Percentiles rank a stretch among this genome's conserved stretches.
phyloP scores from a whole-genome alignment of 2,888 invertebrate genomes.

The Caenorhabditis becei region DNA sequence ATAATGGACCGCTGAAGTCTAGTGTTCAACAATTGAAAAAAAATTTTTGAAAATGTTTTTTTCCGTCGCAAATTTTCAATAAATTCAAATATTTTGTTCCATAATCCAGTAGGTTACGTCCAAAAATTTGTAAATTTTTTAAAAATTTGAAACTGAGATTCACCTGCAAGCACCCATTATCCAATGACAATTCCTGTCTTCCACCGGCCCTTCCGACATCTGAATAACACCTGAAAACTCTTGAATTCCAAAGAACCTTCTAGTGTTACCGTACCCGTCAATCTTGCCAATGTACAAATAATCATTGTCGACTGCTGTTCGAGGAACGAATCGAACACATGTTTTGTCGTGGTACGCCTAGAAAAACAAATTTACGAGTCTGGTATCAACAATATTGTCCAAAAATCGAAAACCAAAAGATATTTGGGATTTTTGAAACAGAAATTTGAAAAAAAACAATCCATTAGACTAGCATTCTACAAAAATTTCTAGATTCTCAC shows the following conservation, averaged over 20 bases:
- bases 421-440: too few relatives aligned
- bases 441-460: too few relatives aligned
- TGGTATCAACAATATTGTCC: not conserved
- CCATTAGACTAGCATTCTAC: too few relatives aligned
- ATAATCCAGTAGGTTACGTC: too few relatives aligned
- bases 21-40: not conserved
- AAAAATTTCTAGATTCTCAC: too few relatives aligned
- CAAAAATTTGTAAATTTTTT: too few relatives aligned
- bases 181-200: slow-evolving; percentile 80
- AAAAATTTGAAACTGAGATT: slow-evolving; percentile 6
- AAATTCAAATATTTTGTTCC: too few relatives aligned
- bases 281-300: slow-evolving; percentile 82
- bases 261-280: slow-evolving; percentile 75
- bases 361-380: slow-evolving; percentile 19
- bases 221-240: slow-evolving; percentile 79
- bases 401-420: too few relatives aligned
- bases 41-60: too few relatives aligned
- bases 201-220: slow-evolving; percentile 81
- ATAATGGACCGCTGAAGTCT: not conserved
- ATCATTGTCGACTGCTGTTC: slow-evolving; percentile 77
- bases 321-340: slow-evolving; percentile 80
- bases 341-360: slow-evolving; percentile 80
- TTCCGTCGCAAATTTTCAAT: too few relatives aligned
- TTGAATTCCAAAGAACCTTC: not conserved
- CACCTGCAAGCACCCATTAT: slow-evolving; percentile 80